Base-by-base conservation (phyloP, 2,797 vertebrate species). In the Hyperoplus immaculatus region DNA sequence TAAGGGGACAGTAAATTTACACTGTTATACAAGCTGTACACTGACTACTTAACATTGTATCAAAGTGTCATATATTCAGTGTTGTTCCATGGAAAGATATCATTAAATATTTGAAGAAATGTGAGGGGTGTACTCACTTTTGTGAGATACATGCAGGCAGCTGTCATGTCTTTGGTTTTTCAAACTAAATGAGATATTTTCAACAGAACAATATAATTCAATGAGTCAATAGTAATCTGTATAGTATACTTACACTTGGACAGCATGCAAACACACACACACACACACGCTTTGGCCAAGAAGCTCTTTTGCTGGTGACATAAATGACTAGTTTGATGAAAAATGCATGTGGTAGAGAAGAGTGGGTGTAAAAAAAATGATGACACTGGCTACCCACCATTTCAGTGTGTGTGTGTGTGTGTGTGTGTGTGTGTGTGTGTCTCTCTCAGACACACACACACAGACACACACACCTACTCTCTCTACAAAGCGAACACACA, bases 271-370 rank as follows among this genome's bases (percentile, higher is more conserved):
- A 21, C 21, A 21, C 21, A 21, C 21, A 21, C 21, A 21, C 21
- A 45, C 62, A 57, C 38, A 46, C 47, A 63, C 61, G 50, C 61
- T 63, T 60, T 18, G 16, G 77, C 77, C 78, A 66, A 77, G 70
- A 54, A 76, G 69, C 66, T 75, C 73, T 83, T 80, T 76, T 84
- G 87, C 80, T 86, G 67, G 78, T 11, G 61, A 85, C 80, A 85
- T 74, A 79, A 87, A 89, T 57, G 72, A 82, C 76, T 86, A 67
- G 78, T 86, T 83, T 77, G 75, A 94, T 93, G 87, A 93, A 94
- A 95, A 90, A 94, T 94, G 89, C 87, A 94, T 89, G 87, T 84
- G 79, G 81, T 54, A 39, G 76, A 87, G 60, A 69, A 69, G 83
- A 72, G 65, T 67, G 62, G n/a, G 70, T 78, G 76, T 29, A 29